Evolutionary conservation across 2,888 invertebrate genomes (phyloP), one percentile per base, ranked within the genome.

Genomic region (Eupithecia abbreviata): DNA sequence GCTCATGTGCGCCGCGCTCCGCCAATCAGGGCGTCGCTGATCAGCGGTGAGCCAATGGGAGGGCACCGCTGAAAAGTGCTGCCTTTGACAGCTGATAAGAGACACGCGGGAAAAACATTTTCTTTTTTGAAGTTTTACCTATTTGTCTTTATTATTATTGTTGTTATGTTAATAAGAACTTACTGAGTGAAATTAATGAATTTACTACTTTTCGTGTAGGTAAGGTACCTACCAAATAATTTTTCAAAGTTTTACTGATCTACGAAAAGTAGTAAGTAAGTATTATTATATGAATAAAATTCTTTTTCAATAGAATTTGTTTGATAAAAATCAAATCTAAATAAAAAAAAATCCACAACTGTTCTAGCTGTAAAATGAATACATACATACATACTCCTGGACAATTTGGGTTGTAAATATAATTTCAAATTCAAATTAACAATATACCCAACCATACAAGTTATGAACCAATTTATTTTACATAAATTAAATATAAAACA

Each of bases 81-180:
- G 84, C 73, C 81, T 89, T 89, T 89, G 87, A 91, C 93, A 92
- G 91, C 94, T 94, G 91, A 94, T 94, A 87, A 94, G 94, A 89
- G 92, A 92, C 85, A 78, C 81, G 84, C 76, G 82, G 83, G 78
- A 83, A 81, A 85, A 85, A 81, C 77, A 65, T 76, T 74, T 76
- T 77, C 45, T 75, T 77, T 82, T 80, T 13, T 5, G 0, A 30
- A 18, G n/a, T 13, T 68, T 47, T 3, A 62, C 10, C 12, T 18
- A n/a, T 68, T n/a, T 68, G 10, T 45, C 2, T 2, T 2, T 42
- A 66, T 62, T 12, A 4, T 30, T 30, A 66, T 15, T 66, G 65
- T 41, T 5, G 6, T 62, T 7, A 58, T 30, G 30, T 30, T 30
- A 30, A 30, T 30, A 30, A 30, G 30, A 30, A 30, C 30, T 30